phyloP scores from a whole-genome alignment of 2,797 vertebrate species.

The Xerus rutilus region DNA sequence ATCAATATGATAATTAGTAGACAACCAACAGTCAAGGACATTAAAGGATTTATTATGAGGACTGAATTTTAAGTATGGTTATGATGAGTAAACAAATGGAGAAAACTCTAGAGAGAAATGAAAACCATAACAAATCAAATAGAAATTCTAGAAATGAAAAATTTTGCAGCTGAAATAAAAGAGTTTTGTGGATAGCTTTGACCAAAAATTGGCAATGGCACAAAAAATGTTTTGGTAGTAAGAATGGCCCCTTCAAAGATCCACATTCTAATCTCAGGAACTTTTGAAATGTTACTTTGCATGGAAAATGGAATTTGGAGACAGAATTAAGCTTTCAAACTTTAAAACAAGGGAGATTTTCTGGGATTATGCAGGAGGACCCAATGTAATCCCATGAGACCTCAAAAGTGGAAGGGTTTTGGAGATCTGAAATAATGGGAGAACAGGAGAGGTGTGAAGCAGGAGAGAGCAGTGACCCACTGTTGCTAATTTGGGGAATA shows the following conservation, averaged over 20 bases:
- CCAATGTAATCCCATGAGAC: not conserved
- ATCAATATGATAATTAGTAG: not conserved
- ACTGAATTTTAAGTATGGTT: slow-evolving; percentile 15
- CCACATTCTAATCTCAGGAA: not conserved
- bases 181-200: not conserved
- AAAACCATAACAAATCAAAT: not conserved
- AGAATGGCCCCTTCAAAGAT: not conserved
- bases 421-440: not conserved
- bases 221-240: not conserved
- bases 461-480: not conserved
- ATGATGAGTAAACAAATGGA: not conserved
- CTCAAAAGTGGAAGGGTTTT: not conserved
- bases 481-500: not conserved
- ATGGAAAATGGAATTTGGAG: not conserved
- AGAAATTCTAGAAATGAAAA: slow-evolving; percentile 38
- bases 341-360: not conserved
- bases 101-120: not conserved
- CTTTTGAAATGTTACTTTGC: not conserved
- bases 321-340: not conserved
- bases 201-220: not conserved
- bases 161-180: not conserved
- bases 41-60: not conserved
- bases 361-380: not conserved
- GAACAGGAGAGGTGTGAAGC: not conserved
- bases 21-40: not conserved